Conservation (phyloP, 2,797 vertebrate genomes). For the Alcedo quadribrachys region DNA sequence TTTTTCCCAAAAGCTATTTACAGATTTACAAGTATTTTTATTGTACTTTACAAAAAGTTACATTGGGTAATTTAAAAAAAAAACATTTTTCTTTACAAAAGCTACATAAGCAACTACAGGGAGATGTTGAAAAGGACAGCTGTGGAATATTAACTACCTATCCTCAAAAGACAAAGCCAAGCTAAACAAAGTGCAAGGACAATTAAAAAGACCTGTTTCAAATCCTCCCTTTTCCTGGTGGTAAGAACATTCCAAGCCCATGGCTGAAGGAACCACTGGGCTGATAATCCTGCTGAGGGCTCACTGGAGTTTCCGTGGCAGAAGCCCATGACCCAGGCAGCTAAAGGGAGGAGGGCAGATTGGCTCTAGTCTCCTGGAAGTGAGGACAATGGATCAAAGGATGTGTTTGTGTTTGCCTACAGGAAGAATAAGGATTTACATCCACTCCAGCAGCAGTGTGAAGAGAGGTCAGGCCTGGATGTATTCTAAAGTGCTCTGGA, state of each 20-base stretch:
- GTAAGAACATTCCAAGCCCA: background rate
- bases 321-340: rapidly evolving
- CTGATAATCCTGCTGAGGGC: background rate
- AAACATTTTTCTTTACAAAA: constrained; percentile 52
- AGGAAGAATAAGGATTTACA: background rate
- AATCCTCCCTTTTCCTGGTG: background rate
- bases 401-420: background rate
- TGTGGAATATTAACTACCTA: background rate
- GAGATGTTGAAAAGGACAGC: background rate
- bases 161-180: background rate
- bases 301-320: rapidly evolving
- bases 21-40: constrained; percentile 50
- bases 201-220: background rate
- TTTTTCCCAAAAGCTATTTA: constrained; percentile 41
- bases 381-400: background rate
- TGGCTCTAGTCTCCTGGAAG: background rate
- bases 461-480: background rate
- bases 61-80: constrained; percentile 10
- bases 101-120: background rate
- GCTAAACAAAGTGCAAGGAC: constrained; percentile 1
- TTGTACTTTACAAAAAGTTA: constrained; percentile 56
- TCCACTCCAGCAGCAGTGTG: background rate
- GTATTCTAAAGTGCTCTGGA: background rate
- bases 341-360: background rate
- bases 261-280: background rate